These are phyloP conservation scores for Periophthalmodon schlosseri DNA, from an alignment of 2,113 vertebrate genomes.

Conservation along the genomic window DNA sequence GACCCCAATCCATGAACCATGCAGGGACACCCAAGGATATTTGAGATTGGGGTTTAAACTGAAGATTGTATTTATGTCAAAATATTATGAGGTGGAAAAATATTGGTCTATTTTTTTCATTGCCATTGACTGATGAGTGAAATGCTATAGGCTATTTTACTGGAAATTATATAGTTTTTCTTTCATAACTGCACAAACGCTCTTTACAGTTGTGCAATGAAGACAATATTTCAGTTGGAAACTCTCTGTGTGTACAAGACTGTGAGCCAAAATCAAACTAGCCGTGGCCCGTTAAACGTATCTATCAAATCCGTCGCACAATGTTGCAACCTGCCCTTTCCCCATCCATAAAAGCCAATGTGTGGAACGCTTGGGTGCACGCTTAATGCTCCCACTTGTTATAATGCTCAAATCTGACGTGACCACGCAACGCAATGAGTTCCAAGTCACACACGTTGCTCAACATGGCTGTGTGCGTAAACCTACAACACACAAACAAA, in stretches of 20 bases:
- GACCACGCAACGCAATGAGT: constrained; percentile 47
- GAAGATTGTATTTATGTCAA: no score
- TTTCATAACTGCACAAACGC: neutral
- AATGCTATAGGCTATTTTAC: neutral
- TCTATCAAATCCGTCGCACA: constrained; percentile 33
- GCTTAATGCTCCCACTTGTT: constrained; percentile 52
- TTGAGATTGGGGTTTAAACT: no score
- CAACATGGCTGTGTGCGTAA: constrained; percentile 16
- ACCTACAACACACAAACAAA: constrained; percentile 27
- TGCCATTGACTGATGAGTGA: neutral
- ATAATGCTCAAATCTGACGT: constrained; percentile 47
- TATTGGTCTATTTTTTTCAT: neutral
- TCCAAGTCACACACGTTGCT: constrained; percentile 42
- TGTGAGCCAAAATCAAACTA: constrained; percentile 18
- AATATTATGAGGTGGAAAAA: no score
- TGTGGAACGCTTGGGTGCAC: constrained; percentile 49
- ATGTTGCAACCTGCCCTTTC: constrained; percentile 33
- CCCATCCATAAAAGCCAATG: constrained; percentile 43
- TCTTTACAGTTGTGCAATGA: constrained; percentile 7
- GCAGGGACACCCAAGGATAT: no score
- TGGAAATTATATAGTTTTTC: neutral
- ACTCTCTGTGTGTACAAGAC: constrained; percentile 6
- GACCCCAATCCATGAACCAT: no score
- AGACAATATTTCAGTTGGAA: constrained; percentile 10
- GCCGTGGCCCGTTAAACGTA: constrained; percentile 19